A percentile compares a stretch with the other conserved stretches of the same genome.
These are phyloP conservation scores for Blastobasis lacticolella DNA, from an alignment of 2,888 invertebrate species.

Conservation along the genomic window DNA sequence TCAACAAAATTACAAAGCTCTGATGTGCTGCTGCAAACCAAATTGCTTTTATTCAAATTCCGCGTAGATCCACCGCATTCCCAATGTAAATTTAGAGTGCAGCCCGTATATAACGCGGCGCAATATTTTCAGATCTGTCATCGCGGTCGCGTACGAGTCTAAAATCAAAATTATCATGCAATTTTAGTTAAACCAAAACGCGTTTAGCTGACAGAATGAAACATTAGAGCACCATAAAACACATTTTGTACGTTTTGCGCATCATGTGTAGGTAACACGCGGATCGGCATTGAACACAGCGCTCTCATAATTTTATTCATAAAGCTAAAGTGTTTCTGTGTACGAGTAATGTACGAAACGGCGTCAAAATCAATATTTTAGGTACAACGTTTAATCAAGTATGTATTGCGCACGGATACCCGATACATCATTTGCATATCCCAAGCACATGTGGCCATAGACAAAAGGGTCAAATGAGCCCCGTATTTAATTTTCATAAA, in stretches of 20 bases:
- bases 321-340: no score
- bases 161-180: conserved; percentile 66
- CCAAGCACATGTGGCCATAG: conserved; percentile 67
- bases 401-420: conserved; percentile 46
- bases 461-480: conserved; percentile 60
- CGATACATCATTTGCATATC: conserved; percentile 70
- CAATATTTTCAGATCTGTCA: conserved; percentile 54
- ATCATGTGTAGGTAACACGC: conserved; percentile 16
- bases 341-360: no score
- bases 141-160: conserved; percentile 41
- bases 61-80: not conserved
- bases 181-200: conserved; percentile 61
- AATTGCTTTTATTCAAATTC: no score
- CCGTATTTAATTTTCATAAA: conserved; percentile 72
- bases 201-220: conserved; percentile 63
- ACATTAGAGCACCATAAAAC: conserved; percentile 43
- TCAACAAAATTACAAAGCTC: no score
- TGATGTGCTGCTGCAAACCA: no score
- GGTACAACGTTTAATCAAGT: conserved; percentile 18
- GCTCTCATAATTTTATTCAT: no score
- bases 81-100: conserved; percentile 13
- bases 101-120: conserved; percentile 9
- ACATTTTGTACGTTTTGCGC: conserved; percentile 39
- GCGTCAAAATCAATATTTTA: no score
- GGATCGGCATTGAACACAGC: no score